Percentiles rank a stretch among this genome's conserved stretches.
Conservation (phyloP, 2,888 invertebrate species). For the Nycteola revayana region DNA sequence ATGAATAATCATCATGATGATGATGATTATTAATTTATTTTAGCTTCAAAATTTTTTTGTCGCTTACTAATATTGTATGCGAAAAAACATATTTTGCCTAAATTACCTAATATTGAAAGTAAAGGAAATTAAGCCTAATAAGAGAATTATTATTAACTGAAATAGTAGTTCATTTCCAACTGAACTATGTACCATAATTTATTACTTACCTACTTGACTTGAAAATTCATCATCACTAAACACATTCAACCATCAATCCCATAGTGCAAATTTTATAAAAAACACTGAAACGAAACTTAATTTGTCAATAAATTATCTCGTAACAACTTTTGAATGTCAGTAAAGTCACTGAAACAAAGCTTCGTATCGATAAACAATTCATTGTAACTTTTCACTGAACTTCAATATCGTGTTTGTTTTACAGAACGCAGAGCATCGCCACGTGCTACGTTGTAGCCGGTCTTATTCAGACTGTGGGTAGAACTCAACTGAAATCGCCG, state of each 20-base stretch:
- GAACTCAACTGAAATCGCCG: slow-evolving; percentile 5
- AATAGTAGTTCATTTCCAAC: too few species aligned
- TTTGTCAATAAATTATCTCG: slow-evolving; percentile 32
- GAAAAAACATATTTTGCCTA: too few species aligned
- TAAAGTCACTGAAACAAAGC: slow-evolving; percentile 34
- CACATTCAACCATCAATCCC: too few species aligned
- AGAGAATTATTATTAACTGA: too few species aligned
- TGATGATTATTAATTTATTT: too few species aligned
- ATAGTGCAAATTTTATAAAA: slow-evolving; percentile 31
- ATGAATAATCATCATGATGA: too few species aligned
- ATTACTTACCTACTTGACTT: too few species aligned
- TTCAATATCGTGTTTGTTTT: slow-evolving; percentile 43
- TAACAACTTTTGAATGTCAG: slow-evolving; percentile 35
- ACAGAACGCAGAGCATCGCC: slow-evolving; percentile 35
- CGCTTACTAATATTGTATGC: too few species aligned
- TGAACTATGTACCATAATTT: too few species aligned
- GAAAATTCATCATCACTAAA: slow-evolving; percentile 31
- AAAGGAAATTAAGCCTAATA: too few species aligned
- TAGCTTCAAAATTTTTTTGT: too few species aligned
- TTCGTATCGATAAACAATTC: slow-evolving; percentile 41
- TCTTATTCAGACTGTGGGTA: slow-evolving; percentile 51
- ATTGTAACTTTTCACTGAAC: slow-evolving; percentile 45
- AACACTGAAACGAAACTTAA: slow-evolving; percentile 31
- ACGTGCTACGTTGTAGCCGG: slow-evolving; percentile 54
- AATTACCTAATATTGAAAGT: too few species aligned